Evolutionary conservation across 2,888 invertebrate genomes (phyloP), one percentile per base, ranked within the genome.

Genomic region (Ernsta delagoae): DNA sequence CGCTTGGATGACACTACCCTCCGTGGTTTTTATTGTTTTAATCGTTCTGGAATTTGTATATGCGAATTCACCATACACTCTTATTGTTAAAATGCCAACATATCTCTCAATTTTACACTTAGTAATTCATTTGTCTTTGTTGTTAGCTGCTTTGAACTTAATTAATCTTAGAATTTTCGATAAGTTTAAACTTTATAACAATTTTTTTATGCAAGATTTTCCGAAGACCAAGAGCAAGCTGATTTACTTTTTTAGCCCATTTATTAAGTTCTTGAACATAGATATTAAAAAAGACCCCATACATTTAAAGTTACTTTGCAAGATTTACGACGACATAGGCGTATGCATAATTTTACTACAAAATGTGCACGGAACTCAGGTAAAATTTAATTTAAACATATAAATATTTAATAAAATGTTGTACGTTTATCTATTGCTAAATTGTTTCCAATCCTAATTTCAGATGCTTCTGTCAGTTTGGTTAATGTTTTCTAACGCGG

Each of bases 401-500:
- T n/a, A n/a, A n/a, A n/a, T n/a, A 24, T 24, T 24, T 24, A 24
- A 24, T 24, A 3, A 24, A 24, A 24, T 24, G 24, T 24, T 24
- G 24, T 1, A 24, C 24, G 24, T 6, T 39, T 39, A 39, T 8
- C 39, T 39, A 2, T 36, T 57, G 11, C 34, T 31, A 56, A 53
- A 53, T 53, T n/a, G 11, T 56, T 34, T 56, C 0, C 5, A n/a
- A 34, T 4, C 11, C 12, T 34, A 6, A 59, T 81, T 82, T 50
- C 73, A 85, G 85, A 73, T 83, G 7, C 64, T 85, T 34, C 62
- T 86, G 9, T 79, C 77, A 8, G 82, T 84, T 57, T 89, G 88
- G 89, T 71, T 82, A 63, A 84, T 86, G 81, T 88, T 89, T 74
- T 83, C 84, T 6, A 83, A 80, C 72, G 83, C 84, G 50, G 84